phyloP scores from a whole-genome alignment of 2,113 vertebrate genomes.

The Furnarius figulus region DNA sequence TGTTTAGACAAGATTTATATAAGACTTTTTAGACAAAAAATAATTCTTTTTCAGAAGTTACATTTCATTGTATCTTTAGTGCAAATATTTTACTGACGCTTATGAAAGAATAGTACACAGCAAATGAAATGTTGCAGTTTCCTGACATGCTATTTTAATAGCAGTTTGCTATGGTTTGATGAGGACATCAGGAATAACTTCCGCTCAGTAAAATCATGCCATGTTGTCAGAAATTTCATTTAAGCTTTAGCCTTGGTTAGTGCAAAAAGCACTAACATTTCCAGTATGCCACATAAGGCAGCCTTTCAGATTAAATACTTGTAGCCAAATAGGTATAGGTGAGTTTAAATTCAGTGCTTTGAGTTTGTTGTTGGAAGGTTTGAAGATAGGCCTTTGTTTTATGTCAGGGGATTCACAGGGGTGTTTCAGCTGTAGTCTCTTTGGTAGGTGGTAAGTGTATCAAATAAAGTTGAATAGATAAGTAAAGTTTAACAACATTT shows the following conservation, averaged over 20 bases:
- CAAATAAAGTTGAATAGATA: not conserved
- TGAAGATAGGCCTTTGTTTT: not conserved
- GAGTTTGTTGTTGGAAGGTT: fast-evolving
- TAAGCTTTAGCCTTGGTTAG: not conserved
- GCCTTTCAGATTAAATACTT: not conserved
- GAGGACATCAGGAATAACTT: not conserved
- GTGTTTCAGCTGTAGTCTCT: not conserved
- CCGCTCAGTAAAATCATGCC: not conserved
- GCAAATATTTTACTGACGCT: not conserved
- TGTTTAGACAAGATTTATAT: not conserved
- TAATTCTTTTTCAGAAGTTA: not conserved
- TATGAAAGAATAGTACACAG: not conserved
- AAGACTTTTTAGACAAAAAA: not conserved
- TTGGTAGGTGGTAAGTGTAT: not conserved
- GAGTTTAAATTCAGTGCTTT: not conserved
- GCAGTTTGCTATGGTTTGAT: not conserved
- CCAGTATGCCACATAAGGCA: not conserved
- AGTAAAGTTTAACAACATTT: not conserved
- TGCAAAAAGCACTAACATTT: not conserved
- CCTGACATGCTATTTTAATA: not conserved
- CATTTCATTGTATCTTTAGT: fast-evolving
- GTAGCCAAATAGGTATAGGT: not conserved
- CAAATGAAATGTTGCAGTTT: not conserved
- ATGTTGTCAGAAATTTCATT: not conserved
- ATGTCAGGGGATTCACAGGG: not conserved